Evolutionary conservation across 2,888 invertebrate species (phyloP), one percentile per base, ranked within the genome.

Genomic region (Lathronympha strigana): DNA sequence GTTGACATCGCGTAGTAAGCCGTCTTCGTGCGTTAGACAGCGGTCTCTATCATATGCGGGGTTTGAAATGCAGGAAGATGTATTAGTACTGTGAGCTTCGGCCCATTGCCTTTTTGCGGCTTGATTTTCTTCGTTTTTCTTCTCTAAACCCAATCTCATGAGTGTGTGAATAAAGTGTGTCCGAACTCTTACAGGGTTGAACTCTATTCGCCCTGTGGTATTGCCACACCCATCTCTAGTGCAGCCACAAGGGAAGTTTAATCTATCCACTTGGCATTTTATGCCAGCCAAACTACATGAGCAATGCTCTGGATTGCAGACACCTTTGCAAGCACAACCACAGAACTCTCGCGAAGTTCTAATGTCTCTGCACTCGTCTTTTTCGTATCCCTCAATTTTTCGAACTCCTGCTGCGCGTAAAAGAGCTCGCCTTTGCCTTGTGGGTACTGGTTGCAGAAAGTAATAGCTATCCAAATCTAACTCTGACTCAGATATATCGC

Each of bases 81-180:
- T 74, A 62, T 71, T 84, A 36, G 77, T 82, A 83, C 76, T 82
- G 54, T 88, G 87, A 13, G 77, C 76, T 72, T 85, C 92, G 73
- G 79, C 86, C 93, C 93, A 94, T 79, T 86, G 92, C 69, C 86
- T 82, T 72, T 87, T 90, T 38, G 81, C 83, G 23, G 86, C 87
- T 79, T 88, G 87, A 73, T 87, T 88, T 80, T 93, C 91, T 76
- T 95, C 95, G 73, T 95, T 95, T 84, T 97, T 96, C 89, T 96
- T 97, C 86, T 98, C 98, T 76, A 98, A 88, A 71, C 97, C 96
- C 71, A 98, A 85, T 69, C 98, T 94, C 98, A 98, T 98, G 60
- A 99, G 93, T 0, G 99, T 99, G 81, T 98, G 98, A 76, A 99
- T 98, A 81, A 98, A 99, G 88, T 99, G 99, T 15, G 98, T 98